Evolutionary conservation across 2,113 vertebrate species (phyloP).

Genomic region (Megalops atlanticus): DNA sequence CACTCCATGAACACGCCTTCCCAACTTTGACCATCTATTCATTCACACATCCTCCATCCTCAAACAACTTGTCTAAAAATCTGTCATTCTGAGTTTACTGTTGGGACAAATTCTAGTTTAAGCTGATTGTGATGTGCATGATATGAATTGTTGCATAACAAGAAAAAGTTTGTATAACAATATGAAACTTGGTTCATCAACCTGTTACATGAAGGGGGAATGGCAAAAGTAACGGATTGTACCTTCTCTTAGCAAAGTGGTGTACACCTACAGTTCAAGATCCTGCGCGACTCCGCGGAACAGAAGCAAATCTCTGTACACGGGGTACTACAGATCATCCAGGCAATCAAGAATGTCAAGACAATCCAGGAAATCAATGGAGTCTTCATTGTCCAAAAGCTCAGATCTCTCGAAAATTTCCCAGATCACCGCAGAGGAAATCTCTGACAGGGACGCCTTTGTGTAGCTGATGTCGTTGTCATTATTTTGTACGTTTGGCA

Average conservation of each 20-base stretch:
- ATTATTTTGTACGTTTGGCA: not conserved
- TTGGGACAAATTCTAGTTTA: too few species aligned
- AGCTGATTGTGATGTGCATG: too few species aligned
- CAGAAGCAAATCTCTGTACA: conserved; percentile 16
- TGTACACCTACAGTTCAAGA: not conserved
- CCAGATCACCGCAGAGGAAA: conserved; percentile 17
- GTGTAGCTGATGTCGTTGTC: not conserved
- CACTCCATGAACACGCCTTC: not conserved
- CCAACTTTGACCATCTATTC: not conserved
- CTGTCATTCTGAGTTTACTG: too few species aligned
- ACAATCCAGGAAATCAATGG: not conserved
- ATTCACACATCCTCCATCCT: not conserved
- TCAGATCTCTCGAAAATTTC: conserved; percentile 22
- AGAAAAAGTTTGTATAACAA: too few species aligned
- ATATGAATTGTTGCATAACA: too few species aligned
- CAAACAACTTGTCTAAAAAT: not conserved
- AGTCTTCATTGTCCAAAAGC: conserved; percentile 1
- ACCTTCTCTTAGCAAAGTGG: not conserved
- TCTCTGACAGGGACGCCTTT: conserved; percentile 18
- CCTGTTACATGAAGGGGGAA: not conserved
- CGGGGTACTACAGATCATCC: not conserved
- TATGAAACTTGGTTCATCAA: not conserved
- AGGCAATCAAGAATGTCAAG: not conserved
- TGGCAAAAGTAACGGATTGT: not conserved
- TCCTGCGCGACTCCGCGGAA: conserved; percentile 7